Percentiles rank a stretch among this genome's conserved stretches.
Evolutionary conservation across 2,797 vertebrate species (phyloP).

Genomic region (Anguilla anguilla): DNA sequence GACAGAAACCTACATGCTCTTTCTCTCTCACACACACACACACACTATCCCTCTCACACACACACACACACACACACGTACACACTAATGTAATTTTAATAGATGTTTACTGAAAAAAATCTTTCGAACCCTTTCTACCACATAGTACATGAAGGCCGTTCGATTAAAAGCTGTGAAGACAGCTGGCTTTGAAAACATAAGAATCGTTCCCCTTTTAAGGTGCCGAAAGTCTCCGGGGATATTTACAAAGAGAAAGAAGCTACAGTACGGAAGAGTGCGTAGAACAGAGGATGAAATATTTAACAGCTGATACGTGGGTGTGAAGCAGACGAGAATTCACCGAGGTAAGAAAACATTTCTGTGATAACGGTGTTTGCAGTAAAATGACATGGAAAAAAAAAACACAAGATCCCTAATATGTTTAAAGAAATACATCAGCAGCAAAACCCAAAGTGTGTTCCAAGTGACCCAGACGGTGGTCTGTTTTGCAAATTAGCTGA

Average conservation of each 20-base stretch:
- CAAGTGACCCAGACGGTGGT: not conserved
- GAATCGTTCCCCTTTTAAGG: not conserved
- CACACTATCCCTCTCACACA: not conserved
- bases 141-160: not conserved
- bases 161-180: not conserved
- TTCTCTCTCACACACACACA: too few species aligned
- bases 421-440: not conserved
- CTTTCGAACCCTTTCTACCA: not conserved
- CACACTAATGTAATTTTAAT: not conserved
- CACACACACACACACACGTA: too few species aligned
- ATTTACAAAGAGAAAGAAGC: not conserved
- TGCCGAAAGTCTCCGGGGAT: not conserved
- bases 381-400: not conserved
- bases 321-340: not conserved
- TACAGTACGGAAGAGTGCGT: not conserved
- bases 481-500: not conserved
- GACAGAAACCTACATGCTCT: too few species aligned
- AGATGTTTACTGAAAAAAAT: not conserved
- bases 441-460: not conserved
- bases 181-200: not conserved
- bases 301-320: not conserved
- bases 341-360: slow-evolving; percentile 5
- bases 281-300: slow-evolving; percentile 4
- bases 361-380: not conserved
- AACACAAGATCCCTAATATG: not conserved